Evolutionary conservation across 2,888 invertebrate genomes (phyloP), one percentile per base, ranked within the genome.

Genomic region (Yponomeuta evonymella): DNA sequence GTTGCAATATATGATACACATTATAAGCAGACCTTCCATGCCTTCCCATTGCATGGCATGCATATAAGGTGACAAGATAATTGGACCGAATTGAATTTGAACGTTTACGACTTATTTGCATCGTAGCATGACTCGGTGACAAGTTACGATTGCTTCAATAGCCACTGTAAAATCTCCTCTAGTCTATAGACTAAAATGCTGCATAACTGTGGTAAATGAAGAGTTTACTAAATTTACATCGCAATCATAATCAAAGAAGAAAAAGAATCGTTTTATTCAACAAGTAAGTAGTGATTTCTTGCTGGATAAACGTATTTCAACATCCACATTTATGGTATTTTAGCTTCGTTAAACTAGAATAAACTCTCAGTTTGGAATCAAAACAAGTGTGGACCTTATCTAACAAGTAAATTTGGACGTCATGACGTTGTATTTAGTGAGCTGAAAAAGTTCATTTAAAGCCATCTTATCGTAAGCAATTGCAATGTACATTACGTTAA

Each of bases 41-140:
- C 3, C 12, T 10, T 15, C 15, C 51, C 51, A 15, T 58, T 58
- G 8, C 8, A 58, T 58, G 51, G 51, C 51, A 15, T 33, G 5
- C 12, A 15, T 15, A 15, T 33, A n/a, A 30, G 36, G 33, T 67
- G 67, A 67, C 36, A 33, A 67, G 36, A 48, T 67, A 65, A 65
- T 65, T 65, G 30, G 65, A 65, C n/a, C 30, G 65, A 65, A 65
- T 65, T 65, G 33, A 11, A 65, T 65, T 65, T 15, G 51, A 58
- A 15, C 51, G 15, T 58, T 58, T 58, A 58, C 51, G 15, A 15
- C 15, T 58, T 15, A 58, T 58, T 58, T 58, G 51, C 51, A 58
- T 58, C 51, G 51, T 58, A 58, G 51, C 15, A 58, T 58, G 51
- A 58, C 15, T 12, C 15, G 51, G 51, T 43, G 51, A 15, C 15